Conservation (phyloP, 2,113 vertebrate species). For the Origma solitaria region DNA sequence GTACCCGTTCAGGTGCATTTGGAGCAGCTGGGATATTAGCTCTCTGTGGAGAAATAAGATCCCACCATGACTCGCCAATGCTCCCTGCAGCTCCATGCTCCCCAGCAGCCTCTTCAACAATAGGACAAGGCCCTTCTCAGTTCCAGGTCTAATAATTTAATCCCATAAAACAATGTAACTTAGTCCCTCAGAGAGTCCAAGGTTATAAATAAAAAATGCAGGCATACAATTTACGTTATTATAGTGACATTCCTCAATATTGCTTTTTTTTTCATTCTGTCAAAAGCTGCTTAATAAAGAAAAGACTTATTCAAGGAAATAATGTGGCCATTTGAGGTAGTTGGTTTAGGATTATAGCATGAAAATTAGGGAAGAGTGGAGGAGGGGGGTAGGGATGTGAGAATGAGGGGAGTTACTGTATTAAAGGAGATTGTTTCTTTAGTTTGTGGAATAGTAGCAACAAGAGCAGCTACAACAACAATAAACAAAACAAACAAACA, state of each 20-base stretch:
- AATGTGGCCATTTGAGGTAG: background rate
- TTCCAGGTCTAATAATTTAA: conserved; percentile 69
- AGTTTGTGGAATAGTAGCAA: background rate
- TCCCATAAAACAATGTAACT: conserved; percentile 64
- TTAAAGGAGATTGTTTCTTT: background rate
- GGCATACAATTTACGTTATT: background rate
- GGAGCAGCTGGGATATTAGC: conserved; percentile 67
- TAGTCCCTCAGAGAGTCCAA: conserved; percentile 45
- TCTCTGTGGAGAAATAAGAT: conserved; percentile 65
- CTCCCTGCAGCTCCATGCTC: conserved; percentile 62
- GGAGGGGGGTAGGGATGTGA: background rate
- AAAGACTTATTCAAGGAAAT: background rate
- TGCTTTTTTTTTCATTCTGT: conserved; percentile 31
- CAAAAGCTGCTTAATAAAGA: background rate
- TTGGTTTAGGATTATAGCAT: background rate
- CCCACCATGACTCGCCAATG: conserved; percentile 44
- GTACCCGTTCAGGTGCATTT: conserved; percentile 61
- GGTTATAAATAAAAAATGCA: conserved; percentile 65
- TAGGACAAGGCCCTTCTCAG: conserved; percentile 50
- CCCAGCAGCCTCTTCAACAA: conserved; percentile 68
- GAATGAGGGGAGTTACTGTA: background rate
- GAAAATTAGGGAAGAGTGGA: background rate
- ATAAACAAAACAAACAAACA: background rate
- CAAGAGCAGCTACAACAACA: background rate
- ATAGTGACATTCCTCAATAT: conserved; percentile 11